These are phyloP conservation scores for Pristionchus maxplancki DNA, from an alignment of 2,888 invertebrate species.

Conservation along the genomic window DNA sequence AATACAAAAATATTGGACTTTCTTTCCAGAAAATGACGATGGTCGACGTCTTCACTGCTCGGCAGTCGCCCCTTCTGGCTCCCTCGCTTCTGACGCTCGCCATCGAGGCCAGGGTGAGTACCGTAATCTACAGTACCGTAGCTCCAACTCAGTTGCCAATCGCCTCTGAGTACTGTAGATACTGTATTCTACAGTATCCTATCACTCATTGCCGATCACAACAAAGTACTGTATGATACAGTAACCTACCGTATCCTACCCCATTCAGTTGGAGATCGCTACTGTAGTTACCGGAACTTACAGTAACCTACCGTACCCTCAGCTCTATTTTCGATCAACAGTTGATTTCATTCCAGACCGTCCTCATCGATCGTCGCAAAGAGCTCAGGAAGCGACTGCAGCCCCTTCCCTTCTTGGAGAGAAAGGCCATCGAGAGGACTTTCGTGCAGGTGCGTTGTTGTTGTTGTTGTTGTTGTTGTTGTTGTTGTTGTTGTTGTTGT, in stretches of 20 bases:
- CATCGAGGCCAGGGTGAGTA: conserved; percentile 29
- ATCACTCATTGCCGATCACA: background rate
- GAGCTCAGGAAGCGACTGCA: background rate
- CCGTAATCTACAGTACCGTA: background rate
- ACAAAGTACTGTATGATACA: no score
- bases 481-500: no score
- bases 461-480: no score
- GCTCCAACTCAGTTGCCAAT: background rate
- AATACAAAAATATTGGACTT: no score
- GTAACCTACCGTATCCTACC: background rate
- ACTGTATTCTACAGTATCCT: no score
- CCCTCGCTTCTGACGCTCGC: conserved; percentile 7
- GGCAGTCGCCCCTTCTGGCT: background rate
- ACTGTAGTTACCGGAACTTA: no score
- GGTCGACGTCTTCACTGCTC: background rate
- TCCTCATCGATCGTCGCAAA: conserved; percentile 4
- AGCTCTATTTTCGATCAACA: background rate
- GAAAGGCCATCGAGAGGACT: background rate
- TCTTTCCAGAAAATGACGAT: conserved; percentile 22
- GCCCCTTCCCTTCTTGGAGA: background rate
- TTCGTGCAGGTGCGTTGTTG: conserved; percentile 19
- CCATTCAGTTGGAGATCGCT: no score
- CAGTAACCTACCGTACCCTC: no score
- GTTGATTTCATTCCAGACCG: background rate
- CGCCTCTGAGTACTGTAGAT: background rate